Evolutionary conservation across 1,140 invertebrate species (phyloP).

Genomic region (Conopomorpha cramerella): DNA sequence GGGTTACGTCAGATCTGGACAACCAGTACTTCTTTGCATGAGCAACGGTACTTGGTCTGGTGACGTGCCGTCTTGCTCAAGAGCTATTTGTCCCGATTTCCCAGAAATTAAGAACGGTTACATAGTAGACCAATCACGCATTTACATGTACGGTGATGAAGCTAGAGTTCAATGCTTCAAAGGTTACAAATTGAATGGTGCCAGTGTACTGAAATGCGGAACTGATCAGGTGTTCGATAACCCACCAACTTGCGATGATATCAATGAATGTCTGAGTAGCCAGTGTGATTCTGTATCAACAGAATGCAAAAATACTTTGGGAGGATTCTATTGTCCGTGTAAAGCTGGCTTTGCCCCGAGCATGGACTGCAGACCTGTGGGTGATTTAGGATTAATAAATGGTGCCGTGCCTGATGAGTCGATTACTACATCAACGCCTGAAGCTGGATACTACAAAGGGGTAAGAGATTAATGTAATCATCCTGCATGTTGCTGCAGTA

Average conservation of each 20-base stretch:
- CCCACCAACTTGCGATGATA: conserved; percentile 86
- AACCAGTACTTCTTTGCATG: conserved; percentile 92
- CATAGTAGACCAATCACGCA: conserved; percentile 72
- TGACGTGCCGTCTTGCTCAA: conserved; percentile 84
- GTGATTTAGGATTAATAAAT: conserved; percentile 85
- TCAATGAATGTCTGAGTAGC: conserved; percentile 89
- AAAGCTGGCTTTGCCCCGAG: conserved; percentile 82
- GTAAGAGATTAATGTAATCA: conserved; percentile 50
- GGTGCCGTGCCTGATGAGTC: conserved; percentile 89
- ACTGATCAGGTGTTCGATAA: conserved; percentile 83
- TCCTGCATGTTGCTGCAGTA: neutral
- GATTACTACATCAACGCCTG: conserved; percentile 82
- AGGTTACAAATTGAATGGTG: conserved; percentile 61
- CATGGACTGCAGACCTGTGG: conserved; percentile 86
- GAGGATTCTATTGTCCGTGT: conserved; percentile 92
- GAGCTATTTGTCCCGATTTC: conserved; percentile 81
- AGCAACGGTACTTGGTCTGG: conserved; percentile 96
- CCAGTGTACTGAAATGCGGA: conserved; percentile 88
- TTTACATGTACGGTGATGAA: conserved; percentile 89
- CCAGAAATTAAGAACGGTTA: conserved; percentile 86
- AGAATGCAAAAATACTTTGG: conserved; percentile 88
- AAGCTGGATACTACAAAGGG: conserved; percentile 80
- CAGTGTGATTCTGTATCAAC: conserved; percentile 91
- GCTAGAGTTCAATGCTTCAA: conserved; percentile 90
- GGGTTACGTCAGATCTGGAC: conserved; percentile 86